These are phyloP conservation scores for Anableps anableps DNA, from an alignment of 2,797 vertebrate species.

Conservation along the genomic window DNA sequence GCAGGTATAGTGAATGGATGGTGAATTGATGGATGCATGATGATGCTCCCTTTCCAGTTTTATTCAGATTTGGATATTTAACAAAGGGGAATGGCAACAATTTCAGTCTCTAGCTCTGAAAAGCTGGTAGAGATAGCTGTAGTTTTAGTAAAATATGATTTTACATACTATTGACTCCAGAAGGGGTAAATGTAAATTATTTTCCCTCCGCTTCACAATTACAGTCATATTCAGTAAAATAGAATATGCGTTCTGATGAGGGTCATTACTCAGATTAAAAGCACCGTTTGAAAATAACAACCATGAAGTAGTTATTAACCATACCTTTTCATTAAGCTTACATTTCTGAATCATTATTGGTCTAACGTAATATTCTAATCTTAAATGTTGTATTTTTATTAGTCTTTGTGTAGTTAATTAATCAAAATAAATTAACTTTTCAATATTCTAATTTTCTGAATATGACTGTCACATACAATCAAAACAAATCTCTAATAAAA, in stretches of 20 bases:
- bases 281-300: too few species aligned
- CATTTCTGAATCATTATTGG: neutral
- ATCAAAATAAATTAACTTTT: neutral
- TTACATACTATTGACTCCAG: neutral
- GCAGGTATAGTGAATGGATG: too few species aligned
- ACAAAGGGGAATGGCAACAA: too few species aligned
- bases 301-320: neutral
- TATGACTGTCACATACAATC: neutral
- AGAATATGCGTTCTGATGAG: neutral
- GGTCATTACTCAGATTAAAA: neutral
- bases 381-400: neutral
- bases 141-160: neutral
- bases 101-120: too few species aligned
- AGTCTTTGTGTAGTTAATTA: neutral
- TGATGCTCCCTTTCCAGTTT: too few species aligned
- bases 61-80: too few species aligned
- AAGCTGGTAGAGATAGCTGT: neutral
- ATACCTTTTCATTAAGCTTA: neutral
- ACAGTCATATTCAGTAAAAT: neutral
- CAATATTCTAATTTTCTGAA: neutral
- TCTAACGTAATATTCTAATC: too few species aligned
- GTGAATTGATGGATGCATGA: too few species aligned
- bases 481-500: neutral
- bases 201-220: neutral
- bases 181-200: neutral